A percentile compares a stretch with the other conserved stretches of the same genome.
phyloP scores from a whole-genome alignment of 2,888 invertebrate genomes.

The Trachelus stipa region DNA sequence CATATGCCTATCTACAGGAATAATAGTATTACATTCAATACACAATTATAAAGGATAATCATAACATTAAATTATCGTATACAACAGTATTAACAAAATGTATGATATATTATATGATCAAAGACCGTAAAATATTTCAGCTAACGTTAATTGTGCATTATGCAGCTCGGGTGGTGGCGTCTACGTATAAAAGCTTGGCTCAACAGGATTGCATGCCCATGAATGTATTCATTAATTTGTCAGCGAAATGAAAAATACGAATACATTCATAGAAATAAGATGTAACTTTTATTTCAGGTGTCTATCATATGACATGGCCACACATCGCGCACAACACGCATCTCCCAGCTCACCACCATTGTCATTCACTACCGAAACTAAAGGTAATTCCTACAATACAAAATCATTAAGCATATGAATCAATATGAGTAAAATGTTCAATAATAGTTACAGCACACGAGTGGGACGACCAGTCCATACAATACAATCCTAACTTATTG shows the following conservation, averaged over 20 bases:
- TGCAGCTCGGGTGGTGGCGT: background rate
- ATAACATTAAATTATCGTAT: background rate
- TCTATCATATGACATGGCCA: constrained; percentile 78
- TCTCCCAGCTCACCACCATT: constrained; percentile 67
- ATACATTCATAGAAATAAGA: background rate
- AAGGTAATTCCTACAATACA: constrained; percentile 52
- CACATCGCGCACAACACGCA: constrained; percentile 71
- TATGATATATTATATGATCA: background rate
- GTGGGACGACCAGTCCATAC: constrained; percentile 65
- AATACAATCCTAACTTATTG: constrained; percentile 88
- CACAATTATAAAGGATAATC: background rate
- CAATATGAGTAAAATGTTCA: background rate
- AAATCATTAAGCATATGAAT: constrained; percentile 5
- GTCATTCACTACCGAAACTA: constrained; percentile 61
- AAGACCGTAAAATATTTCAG: background rate
- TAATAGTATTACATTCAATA: background rate
- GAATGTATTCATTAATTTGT: constrained; percentile 12
- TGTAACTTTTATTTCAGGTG: constrained; percentile 70
- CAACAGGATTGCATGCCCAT: constrained; percentile 1
- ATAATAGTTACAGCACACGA: constrained; percentile 51
- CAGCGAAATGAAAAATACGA: background rate
- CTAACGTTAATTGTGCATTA: background rate
- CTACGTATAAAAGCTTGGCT: constrained; percentile 7
- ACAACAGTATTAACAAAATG: background rate
- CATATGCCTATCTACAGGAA: too few relatives aligned